Percentiles rank a stretch among this genome's conserved stretches.
Conservation (phyloP, 2,797 vertebrate genomes). For the Florisuga fusca region DNA sequence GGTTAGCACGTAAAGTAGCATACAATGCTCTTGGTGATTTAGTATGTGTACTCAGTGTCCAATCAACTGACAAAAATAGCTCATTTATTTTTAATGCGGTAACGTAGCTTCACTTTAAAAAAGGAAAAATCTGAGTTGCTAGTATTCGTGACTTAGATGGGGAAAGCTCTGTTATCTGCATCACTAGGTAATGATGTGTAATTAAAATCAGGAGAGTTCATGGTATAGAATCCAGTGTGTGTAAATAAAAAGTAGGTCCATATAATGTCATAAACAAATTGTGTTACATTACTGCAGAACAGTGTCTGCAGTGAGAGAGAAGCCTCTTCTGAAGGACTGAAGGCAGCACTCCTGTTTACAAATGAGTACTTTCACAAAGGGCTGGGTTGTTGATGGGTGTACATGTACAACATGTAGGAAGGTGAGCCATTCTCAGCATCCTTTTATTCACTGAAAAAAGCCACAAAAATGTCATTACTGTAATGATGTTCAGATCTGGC, state of each 20-base stretch:
- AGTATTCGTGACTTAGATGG: background rate
- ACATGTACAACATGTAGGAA: background rate
- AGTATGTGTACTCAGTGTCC: slow-evolving; percentile 77
- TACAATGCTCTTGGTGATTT: slow-evolving; percentile 80
- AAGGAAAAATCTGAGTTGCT: slow-evolving; percentile 1
- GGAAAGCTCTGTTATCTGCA: background rate
- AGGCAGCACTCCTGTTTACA: background rate
- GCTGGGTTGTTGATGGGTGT: background rate
- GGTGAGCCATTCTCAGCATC: slow-evolving; percentile 55
- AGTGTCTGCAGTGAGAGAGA: background rate
- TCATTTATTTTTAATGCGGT: slow-evolving; percentile 65
- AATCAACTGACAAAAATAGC: slow-evolving; percentile 78
- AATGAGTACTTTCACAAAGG: slow-evolving; percentile 38
- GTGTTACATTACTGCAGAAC: background rate
- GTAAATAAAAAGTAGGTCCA: background rate
- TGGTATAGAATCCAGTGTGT: background rate
- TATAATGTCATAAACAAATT: background rate
- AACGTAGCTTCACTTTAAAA: slow-evolving; percentile 67
- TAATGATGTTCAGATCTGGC: slow-evolving; percentile 28
- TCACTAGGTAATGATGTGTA: background rate
- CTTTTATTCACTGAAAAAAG: slow-evolving; percentile 42
- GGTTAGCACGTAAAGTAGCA: slow-evolving; percentile 67
- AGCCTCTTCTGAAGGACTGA: background rate
- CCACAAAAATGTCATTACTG: slow-evolving; percentile 44
- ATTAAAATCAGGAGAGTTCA: background rate